phyloP scores from a whole-genome alignment of 92 coral and sea anemone genomes.

The Phenganax subtilis region DNA sequence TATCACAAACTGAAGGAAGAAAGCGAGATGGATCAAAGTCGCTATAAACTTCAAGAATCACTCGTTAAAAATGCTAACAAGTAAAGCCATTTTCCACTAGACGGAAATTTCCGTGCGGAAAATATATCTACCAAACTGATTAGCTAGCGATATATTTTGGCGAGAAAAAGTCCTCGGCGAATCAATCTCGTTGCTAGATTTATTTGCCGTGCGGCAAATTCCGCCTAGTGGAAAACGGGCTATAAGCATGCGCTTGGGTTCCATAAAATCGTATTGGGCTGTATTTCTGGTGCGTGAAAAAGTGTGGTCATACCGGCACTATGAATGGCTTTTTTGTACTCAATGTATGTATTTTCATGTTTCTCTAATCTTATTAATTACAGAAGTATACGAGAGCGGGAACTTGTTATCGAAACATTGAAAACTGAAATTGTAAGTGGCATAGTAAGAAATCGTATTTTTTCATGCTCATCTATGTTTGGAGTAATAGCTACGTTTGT shows the following conservation, averaged over 20 bases:
- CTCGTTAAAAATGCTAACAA: slow-evolving; percentile 26
- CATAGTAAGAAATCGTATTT: neutral
- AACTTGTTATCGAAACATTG: slow-evolving; percentile 15
- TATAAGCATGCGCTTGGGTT: too few relatives aligned
- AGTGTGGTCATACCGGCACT: neutral
- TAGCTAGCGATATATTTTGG: too few relatives aligned
- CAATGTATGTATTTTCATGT: neutral
- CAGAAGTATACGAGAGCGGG: slow-evolving; percentile 21
- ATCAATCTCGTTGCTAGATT: neutral
- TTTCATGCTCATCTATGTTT: neutral
- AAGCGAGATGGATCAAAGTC: neutral
- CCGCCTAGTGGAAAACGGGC: too few relatives aligned
- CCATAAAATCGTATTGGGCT: neutral
- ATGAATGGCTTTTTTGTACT: too few relatives aligned
- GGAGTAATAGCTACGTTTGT: neutral
- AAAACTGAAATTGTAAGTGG: slow-evolving; percentile 35
- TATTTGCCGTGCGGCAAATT: neutral
- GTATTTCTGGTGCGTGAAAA: neutral
- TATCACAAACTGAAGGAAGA: slow-evolving; percentile 30
- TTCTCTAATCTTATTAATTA: neutral
- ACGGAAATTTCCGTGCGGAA: too few relatives aligned
- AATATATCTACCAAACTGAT: too few relatives aligned
- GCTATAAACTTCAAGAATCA: slow-evolving; percentile 18
- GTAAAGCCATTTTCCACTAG: neutral
- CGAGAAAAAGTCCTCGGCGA: too few relatives aligned